Evolutionary conservation across 2,888 invertebrate species (phyloP).

Genomic region (Nematopogon swammerdamellus): DNA sequence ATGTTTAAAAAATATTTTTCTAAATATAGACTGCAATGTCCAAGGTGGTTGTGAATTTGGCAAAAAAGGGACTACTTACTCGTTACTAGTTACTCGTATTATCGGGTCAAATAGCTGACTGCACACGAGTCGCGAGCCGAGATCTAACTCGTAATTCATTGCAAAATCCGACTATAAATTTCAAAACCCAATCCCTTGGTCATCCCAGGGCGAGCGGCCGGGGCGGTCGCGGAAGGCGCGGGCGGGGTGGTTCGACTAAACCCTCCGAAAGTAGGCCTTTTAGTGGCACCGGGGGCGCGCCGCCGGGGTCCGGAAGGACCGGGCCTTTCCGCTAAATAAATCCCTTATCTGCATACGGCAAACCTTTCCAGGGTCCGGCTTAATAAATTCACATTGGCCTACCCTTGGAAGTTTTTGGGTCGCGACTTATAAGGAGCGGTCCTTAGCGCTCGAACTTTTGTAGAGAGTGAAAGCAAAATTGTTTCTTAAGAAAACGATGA

Average conservation of each 20-base stretch:
- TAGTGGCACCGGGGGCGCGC: slow-evolving; percentile 28
- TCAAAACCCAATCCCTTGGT: slow-evolving; percentile 44
- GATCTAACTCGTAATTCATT: slow-evolving; percentile 33
- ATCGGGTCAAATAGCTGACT: no score
- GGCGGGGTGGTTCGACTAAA: background rate
- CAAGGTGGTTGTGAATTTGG: no score
- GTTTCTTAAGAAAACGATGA: no score
- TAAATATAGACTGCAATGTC: no score
- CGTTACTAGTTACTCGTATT: no score
- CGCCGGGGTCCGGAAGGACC: slow-evolving; percentile 37
- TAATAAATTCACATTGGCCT: slow-evolving; percentile 56
- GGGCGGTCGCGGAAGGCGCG: slow-evolving; percentile 20
- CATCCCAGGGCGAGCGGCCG: slow-evolving; percentile 21
- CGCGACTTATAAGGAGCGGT: slow-evolving; percentile 25
- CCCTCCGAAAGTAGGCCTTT: slow-evolving; percentile 29
- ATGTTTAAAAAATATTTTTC: no score
- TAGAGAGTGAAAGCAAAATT: no score
- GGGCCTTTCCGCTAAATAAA: slow-evolving; percentile 51
- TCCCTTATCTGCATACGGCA: slow-evolving; percentile 59
- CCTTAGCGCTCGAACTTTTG: slow-evolving; percentile 7
- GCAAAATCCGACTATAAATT: slow-evolving; percentile 51
- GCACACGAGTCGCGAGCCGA: no score
- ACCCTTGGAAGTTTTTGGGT: slow-evolving; percentile 34
- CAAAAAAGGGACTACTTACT: no score
- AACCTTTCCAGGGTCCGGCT: slow-evolving; percentile 57